A percentile compares a stretch with the other conserved stretches of the same genome.
Conservation (phyloP, 1,140 invertebrate genomes). For the Bombus waltoni region DNA sequence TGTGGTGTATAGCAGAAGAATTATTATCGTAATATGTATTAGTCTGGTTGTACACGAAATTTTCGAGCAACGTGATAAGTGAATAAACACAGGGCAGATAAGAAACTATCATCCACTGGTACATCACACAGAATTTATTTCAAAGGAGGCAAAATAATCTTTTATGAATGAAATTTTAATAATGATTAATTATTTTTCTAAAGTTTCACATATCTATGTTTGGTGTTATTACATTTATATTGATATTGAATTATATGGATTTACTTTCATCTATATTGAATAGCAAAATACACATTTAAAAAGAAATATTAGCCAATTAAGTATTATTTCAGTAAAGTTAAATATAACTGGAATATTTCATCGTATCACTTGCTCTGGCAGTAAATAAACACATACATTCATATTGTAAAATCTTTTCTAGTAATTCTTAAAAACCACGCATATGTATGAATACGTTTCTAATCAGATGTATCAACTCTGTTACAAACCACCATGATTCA, state of each 20-base stretch:
- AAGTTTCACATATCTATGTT: too few species aligned
- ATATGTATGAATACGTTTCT: neutral
- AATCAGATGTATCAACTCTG: neutral
- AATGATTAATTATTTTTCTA: neutral
- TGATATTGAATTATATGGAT: neutral
- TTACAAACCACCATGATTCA: neutral
- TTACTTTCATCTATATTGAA: neutral
- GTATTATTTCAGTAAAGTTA: too few species aligned
- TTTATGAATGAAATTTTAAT: neutral
- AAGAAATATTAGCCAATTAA: neutral
- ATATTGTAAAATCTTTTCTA: neutral
- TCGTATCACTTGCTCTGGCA: too few species aligned
- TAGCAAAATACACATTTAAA: neutral
- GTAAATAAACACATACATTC: too few species aligned
- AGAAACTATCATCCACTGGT: neutral
- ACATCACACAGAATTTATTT: too few species aligned
- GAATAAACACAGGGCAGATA: neutral
- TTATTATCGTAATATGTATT: neutral
- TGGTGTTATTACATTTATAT: too few species aligned
- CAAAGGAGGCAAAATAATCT: neutral
- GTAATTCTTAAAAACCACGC: neutral
- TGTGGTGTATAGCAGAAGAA: neutral
- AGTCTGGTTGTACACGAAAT: neutral
- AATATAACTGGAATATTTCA: too few species aligned
- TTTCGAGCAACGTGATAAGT: neutral